A percentile compares a stretch with the other conserved stretches of the same genome.
phyloP scores from a whole-genome alignment of 2,888 invertebrate species.

The Alcis repandata region DNA sequence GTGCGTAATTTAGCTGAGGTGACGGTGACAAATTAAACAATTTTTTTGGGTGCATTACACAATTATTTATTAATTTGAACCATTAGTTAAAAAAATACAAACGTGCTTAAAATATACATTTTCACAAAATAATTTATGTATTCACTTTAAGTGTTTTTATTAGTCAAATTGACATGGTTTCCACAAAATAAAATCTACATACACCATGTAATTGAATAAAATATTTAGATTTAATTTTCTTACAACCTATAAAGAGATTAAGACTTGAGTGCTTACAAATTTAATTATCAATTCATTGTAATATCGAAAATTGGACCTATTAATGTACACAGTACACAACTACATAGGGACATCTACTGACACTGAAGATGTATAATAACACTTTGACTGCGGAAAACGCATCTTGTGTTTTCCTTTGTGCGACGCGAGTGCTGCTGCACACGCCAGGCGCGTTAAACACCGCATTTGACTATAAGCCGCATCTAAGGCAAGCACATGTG shows the following conservation, averaged over 20 bases:
- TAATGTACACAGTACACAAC: slow-evolving; percentile 72
- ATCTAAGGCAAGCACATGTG: too few species aligned
- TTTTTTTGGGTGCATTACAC: slow-evolving; percentile 7
- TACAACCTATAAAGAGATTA: not conserved
- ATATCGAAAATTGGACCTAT: slow-evolving; percentile 47
- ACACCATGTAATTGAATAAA: slow-evolving; percentile 9
- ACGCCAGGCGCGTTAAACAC: too few species aligned
- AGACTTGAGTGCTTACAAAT: slow-evolving; percentile 10
- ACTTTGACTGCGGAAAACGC: too few species aligned
- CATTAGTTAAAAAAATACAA: slow-evolving; percentile 37
- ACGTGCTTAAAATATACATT: slow-evolving; percentile 4
- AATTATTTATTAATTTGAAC: slow-evolving; percentile 6
- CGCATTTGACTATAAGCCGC: too few species aligned
- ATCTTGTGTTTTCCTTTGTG: too few species aligned
- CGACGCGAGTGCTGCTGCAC: too few species aligned
- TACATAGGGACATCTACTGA: slow-evolving; percentile 46
- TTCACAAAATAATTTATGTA: slow-evolving; percentile 31
- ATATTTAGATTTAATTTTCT: slow-evolving; percentile 5
- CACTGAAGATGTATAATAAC: slow-evolving; percentile 43
- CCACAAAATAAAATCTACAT: slow-evolving; percentile 5
- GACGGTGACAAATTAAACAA: slow-evolving; percentile 5
- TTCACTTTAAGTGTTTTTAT: not conserved
- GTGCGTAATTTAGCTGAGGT: not conserved
- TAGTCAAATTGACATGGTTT: slow-evolving; percentile 23
- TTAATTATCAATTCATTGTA: slow-evolving; percentile 36